Evolutionary conservation across 2,888 invertebrate genomes (phyloP).

Genomic region (Euspilapteryx auroguttella): DNA sequence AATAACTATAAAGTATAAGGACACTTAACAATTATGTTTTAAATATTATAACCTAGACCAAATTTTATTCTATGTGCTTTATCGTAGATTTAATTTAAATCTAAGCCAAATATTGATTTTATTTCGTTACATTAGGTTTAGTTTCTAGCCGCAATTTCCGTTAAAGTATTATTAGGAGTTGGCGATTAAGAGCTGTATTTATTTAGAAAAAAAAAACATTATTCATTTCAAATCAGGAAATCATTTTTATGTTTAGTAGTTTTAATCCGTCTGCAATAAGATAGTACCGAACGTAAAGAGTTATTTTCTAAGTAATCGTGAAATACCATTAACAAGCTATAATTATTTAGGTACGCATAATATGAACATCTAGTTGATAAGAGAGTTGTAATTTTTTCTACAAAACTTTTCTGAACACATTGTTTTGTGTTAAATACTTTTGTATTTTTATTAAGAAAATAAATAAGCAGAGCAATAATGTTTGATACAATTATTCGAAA

Average conservation of each 20-base stretch:
- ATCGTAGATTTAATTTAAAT: conserved; percentile 54
- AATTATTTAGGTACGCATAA: too few species aligned
- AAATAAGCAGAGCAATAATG: conserved; percentile 49
- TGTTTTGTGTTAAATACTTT: conserved; percentile 41
- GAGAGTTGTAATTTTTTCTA: conserved; percentile 50
- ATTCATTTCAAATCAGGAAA: too few species aligned
- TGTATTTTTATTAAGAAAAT: conserved; percentile 49
- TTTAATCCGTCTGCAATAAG: too few species aligned
- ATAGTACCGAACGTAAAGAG: too few species aligned
- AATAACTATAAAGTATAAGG: conserved; percentile 45
- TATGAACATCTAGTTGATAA: conserved; percentile 37
- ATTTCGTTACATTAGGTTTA: conserved; percentile 43
- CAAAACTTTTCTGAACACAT: conserved; percentile 41
- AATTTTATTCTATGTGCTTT: conserved; percentile 58
- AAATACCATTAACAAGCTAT: too few species aligned
- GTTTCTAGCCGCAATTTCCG: conserved; percentile 33
- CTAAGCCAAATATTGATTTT: conserved; percentile 61
- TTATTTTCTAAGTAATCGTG: too few species aligned
- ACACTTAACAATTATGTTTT: conserved; percentile 51
- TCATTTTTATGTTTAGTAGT: too few species aligned
- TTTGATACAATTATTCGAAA: conserved; percentile 30
- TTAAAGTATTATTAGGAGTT: conserved; percentile 48
- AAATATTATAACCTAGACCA: conserved; percentile 57
- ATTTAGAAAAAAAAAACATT: conserved; percentile 34
- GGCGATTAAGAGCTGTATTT: conserved; percentile 41